phyloP scores from a whole-genome alignment of 2,888 invertebrate genomes.

The Dastarcus helophoroides region DNA sequence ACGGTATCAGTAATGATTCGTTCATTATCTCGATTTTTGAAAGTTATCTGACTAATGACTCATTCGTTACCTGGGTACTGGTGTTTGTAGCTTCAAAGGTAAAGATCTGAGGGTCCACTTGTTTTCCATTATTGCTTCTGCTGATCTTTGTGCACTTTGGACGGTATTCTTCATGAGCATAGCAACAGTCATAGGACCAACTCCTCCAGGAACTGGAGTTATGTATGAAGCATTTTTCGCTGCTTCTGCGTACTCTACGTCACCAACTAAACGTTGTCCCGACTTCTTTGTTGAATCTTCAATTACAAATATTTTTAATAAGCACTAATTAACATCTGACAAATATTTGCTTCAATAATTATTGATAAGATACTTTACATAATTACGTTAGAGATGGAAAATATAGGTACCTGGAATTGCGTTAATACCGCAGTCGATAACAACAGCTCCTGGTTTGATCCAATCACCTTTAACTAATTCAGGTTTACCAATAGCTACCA shows the following conservation, averaged over 20 bases:
- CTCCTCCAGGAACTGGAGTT: conserved; percentile 94
- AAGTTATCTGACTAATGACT: neutral
- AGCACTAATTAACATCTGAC: too few species aligned
- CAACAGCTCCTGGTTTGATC: conserved; percentile 96
- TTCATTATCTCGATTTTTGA: too few species aligned
- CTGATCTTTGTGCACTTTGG: conserved; percentile 59
- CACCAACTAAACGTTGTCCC: conserved; percentile 84
- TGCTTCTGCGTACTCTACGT: conserved; percentile 81
- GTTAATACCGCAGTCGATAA: conserved; percentile 98
- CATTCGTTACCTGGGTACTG: conserved; percentile 70
- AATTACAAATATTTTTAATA: too few species aligned
- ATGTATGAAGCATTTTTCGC: conserved; percentile 71
- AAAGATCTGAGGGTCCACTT: conserved; percentile 64
- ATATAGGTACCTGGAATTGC: conserved; percentile 61
- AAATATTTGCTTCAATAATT: too few species aligned
- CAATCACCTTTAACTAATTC: conserved; percentile 88
- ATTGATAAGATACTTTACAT: too few species aligned
- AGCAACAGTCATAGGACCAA: conserved; percentile 99
- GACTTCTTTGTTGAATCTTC: conserved; percentile 66
- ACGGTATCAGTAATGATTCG: too few species aligned
- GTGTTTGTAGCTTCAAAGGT: conserved; percentile 49
- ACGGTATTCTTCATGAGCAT: conserved; percentile 96
- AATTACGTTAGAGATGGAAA: too few species aligned
- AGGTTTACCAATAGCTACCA: conserved; percentile 88
- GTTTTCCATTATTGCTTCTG: conserved; percentile 44